These are phyloP conservation scores for Pterobdella sp. DNA, from an alignment of 2,888 invertebrate species.

Conservation along the genomic window DNA sequence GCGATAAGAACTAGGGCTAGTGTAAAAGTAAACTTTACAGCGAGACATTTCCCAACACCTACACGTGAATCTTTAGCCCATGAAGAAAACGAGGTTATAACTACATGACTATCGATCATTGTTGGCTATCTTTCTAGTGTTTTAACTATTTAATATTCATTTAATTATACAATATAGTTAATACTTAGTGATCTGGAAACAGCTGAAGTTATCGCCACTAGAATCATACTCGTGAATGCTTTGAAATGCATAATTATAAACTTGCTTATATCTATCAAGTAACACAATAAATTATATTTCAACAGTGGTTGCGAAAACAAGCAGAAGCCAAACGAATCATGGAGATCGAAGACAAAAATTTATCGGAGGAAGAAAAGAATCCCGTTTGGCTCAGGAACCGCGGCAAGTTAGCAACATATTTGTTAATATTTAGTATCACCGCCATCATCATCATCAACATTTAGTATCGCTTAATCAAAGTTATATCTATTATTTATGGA, in stretches of 20 bases:
- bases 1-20: conserved; percentile 56
- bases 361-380: conserved; percentile 65
- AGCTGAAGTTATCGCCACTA: no score
- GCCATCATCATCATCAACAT: no score
- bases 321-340: conserved; percentile 63
- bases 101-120: background rate
- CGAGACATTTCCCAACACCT: conserved; percentile 71
- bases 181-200: no score
- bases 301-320: conserved; percentile 68
- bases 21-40: conserved; percentile 65
- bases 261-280: no score
- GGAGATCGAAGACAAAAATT: conserved; percentile 62
- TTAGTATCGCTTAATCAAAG: no score
- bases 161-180: no score
- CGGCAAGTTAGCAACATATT: conserved; percentile 59
- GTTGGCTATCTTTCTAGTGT: background rate
- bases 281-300: no score
- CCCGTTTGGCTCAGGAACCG: conserved; percentile 74
- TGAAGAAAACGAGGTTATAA: conserved; percentile 60
- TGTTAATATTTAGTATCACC: no score
- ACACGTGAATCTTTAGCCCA: conserved; percentile 51
- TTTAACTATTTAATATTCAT: background rate
- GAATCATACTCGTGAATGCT: no score
- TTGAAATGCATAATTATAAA: no score
- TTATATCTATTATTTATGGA: no score